Percentiles rank a stretch among this genome's conserved stretches.
Conservation (phyloP, 2,797 vertebrate species). For the Mormyrus hasselquistii region DNA sequence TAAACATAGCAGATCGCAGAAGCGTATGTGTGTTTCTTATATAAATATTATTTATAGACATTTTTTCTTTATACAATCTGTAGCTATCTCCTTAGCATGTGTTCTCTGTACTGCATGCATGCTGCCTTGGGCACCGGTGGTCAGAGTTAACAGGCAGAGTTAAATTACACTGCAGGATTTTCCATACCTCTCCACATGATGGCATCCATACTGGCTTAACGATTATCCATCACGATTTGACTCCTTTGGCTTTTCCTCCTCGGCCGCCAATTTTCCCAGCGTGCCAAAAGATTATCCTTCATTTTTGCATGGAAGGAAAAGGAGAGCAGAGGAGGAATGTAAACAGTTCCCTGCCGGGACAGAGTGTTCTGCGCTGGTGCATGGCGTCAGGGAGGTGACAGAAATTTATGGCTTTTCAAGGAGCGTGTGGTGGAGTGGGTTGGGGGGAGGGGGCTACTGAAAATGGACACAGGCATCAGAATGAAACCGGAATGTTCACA, state of each 20-base stretch:
- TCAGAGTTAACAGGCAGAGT: background rate
- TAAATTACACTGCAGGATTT: background rate
- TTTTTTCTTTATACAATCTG: background rate
- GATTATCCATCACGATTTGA: conserved; percentile 15
- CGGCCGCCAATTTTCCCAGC: background rate
- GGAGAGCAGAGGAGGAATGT: conserved; percentile 3
- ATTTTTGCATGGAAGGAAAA: conserved; percentile 9
- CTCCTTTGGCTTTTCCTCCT: background rate
- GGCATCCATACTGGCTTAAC: background rate
- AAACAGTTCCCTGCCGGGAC: conserved; percentile 18
- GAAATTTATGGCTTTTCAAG: conserved; percentile 12
- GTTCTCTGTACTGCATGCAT: background rate
- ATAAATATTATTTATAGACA: background rate
- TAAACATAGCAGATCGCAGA: background rate
- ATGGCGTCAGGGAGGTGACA: background rate
- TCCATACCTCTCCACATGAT: background rate
- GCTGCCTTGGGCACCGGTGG: background rate
- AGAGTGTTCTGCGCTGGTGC: conserved; percentile 10
- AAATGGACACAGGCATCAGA: no score
- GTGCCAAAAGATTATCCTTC: conserved; percentile 1
- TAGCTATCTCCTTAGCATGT: background rate
- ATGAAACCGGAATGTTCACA: background rate
- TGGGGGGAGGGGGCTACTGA: background rate
- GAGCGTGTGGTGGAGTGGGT: background rate
- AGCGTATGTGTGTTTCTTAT: background rate